phyloP scores from a whole-genome alignment of 2,888 invertebrate genomes.

The Stictocephala bisonia region DNA sequence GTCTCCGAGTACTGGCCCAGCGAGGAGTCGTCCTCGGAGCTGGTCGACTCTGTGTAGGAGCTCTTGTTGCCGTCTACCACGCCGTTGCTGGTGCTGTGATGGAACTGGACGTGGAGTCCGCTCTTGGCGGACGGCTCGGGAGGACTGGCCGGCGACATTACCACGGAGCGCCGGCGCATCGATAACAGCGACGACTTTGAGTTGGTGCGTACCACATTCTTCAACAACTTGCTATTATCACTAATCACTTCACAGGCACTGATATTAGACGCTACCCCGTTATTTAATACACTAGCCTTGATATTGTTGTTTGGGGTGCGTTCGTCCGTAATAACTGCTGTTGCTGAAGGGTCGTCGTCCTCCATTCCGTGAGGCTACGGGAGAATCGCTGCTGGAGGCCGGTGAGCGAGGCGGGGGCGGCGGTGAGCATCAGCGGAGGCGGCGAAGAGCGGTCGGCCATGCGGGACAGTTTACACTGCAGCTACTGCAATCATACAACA shows the following conservation, averaged over 20 bases:
- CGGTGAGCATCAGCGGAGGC: constrained; percentile 27
- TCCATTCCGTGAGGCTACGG: constrained; percentile 47
- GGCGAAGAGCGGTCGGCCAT: constrained; percentile 9
- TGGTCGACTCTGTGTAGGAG: constrained; percentile 49
- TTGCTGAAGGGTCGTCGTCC: constrained; percentile 28
- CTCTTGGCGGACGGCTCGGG: constrained; percentile 29
- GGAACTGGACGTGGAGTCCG: constrained; percentile 45
- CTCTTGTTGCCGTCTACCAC: constrained; percentile 46
- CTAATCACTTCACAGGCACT: constrained; percentile 34
- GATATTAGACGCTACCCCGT: constrained; percentile 18
- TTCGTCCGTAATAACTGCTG: constrained; percentile 32
- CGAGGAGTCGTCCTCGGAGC: constrained; percentile 71
- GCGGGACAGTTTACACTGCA: too few species aligned
- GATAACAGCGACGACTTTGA: constrained; percentile 28
- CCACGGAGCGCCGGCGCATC: constrained; percentile 49
- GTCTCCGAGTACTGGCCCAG: constrained; percentile 74
- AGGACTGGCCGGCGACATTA: constrained; percentile 53
- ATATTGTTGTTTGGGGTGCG: constrained; percentile 6
- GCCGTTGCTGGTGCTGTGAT: constrained; percentile 46
- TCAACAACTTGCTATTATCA: constrained; percentile 12
- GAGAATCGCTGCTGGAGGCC: constrained; percentile 45
- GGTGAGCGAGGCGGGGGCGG: constrained; percentile 19
- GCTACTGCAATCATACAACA: too few species aligned
- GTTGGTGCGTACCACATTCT: constrained; percentile 8
- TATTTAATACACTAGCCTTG: too few species aligned